Evolutionary conservation across 1,140 invertebrate genomes (phyloP).

Genomic region (Saxidomus purpurata): DNA sequence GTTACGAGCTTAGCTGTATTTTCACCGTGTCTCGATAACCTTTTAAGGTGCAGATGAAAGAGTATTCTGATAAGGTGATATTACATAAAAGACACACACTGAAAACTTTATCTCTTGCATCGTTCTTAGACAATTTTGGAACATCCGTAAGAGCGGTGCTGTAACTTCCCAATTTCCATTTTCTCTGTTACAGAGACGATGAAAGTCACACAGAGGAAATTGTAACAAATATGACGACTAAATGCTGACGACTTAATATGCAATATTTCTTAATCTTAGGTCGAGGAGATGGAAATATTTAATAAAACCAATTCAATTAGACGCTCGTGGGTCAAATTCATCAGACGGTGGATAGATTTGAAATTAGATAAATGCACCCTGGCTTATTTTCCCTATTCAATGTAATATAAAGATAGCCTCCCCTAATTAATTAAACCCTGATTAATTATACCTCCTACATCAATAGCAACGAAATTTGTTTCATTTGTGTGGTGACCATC

Average conservation of each 20-base stretch:
- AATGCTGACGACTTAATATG: constrained; percentile 59
- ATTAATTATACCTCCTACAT: constrained; percentile 48
- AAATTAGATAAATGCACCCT: constrained; percentile 61
- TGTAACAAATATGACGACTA: constrained; percentile 64
- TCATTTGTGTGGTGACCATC: neutral
- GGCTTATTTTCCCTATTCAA: constrained; percentile 55
- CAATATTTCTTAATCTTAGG: constrained; percentile 57
- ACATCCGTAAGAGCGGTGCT: neutral
- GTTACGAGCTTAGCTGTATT: too few species aligned
- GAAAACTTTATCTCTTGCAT: too few species aligned
- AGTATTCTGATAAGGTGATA: too few species aligned
- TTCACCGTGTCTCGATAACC: too few species aligned
- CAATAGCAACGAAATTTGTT: constrained; percentile 38
- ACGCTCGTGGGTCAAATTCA: constrained; percentile 54
- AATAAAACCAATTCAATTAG: constrained; percentile 66
- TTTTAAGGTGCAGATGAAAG: too few species aligned
- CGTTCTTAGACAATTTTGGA: neutral
- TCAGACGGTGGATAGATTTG: constrained; percentile 49
- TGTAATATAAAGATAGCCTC: constrained; percentile 4
- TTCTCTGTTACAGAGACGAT: neutral
- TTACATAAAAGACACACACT: too few species aligned
- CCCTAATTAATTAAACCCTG: constrained; percentile 65
- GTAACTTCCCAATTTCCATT: constrained; percentile 26
- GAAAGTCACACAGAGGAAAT: constrained; percentile 47
- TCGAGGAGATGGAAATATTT: constrained; percentile 36